Base-by-base conservation (phyloP, 2,113 vertebrate species). In the Hiodon tergisus region DNA sequence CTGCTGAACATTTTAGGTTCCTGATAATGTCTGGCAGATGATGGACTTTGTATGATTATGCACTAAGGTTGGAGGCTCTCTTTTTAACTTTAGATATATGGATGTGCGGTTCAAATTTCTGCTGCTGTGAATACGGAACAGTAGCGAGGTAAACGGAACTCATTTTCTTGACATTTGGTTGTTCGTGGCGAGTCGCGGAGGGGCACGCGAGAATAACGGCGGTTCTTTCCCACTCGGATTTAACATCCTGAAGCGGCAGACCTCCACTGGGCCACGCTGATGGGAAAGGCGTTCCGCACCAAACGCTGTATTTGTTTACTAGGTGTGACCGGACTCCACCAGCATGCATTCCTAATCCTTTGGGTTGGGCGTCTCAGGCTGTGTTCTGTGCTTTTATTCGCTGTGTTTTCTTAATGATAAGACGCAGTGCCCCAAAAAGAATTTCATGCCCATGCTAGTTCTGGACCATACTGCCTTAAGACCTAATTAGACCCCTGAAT, bases 391-490 rank as follows among this genome's bases (percentile, higher is more conserved):
- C 69, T 66, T 82, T 83, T 86, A 74, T 85, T 79, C 74, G 10
- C 14, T 4, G 3, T 13, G 81, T 72, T 83, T 80, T 83, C 70
- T 76, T 82, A 76, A 77, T 80, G 77, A 80, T 83, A 80, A 81
- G 71, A 51, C 57, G 9, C 61, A 59, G 67, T n/a, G 7, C 17
- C 69, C 10, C 53, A n/a, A 9, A 16, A 53, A 4, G 69, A 31
- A 54, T 51, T 53, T 67, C 75, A 71, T 69, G 52, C 57, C 59
- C 62, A 55, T 60, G 17, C 71, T 73, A 48, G 63, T 14, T 67
- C 57, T 17, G 58, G 57, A 47, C 53, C n/a, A 6, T 14, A 47
- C 68, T 76, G 46, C 6, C 53, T 69, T 46, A 58, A 17, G 50
- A 55, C 31, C 9, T 78, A 57, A 70, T 70, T 63, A 51, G 46